Percentiles rank a stretch among this genome's conserved stretches.
phyloP scores from a whole-genome alignment of 2,113 vertebrate species.

The Strix uralensis region DNA sequence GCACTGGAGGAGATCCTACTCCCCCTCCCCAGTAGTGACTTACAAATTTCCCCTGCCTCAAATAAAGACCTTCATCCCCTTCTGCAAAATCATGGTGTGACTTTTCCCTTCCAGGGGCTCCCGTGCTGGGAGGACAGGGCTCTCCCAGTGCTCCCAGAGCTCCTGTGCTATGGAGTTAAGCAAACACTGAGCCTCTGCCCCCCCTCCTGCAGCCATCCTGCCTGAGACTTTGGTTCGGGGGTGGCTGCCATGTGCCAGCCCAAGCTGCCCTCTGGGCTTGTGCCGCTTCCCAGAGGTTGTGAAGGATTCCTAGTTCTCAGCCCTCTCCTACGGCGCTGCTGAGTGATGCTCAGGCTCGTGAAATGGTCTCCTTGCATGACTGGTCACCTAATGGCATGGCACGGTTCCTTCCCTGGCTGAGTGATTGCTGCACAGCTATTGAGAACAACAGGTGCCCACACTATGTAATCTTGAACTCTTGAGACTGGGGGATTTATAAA shows the following conservation, averaged over 20 bases:
- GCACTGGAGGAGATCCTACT: background rate
- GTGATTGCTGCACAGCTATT: background rate
- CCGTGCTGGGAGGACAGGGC: background rate
- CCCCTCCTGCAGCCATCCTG: background rate
- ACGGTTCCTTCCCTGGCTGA: background rate
- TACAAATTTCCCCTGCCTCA: background rate
- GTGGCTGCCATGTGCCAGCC: background rate
- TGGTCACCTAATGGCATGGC: background rate
- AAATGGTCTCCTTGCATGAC: background rate
- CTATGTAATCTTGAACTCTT: background rate
- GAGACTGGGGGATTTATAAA: background rate
- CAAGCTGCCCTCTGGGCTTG: background rate
- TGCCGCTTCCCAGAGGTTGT: background rate
- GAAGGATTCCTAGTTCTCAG: background rate
- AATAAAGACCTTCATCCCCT: background rate
- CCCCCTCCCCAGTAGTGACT: fast-evolving
- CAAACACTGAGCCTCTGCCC: background rate
- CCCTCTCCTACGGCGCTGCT: background rate
- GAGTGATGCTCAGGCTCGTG: background rate
- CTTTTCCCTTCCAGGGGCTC: background rate
- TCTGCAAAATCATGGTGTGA: background rate
- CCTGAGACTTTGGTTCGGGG: background rate
- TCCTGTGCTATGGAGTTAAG: background rate
- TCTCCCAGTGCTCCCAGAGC: background rate
- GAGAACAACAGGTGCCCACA: fast-evolving